Conservation (phyloP, 2,113 vertebrate genomes). For the Phrynosoma platyrhinos region DNA sequence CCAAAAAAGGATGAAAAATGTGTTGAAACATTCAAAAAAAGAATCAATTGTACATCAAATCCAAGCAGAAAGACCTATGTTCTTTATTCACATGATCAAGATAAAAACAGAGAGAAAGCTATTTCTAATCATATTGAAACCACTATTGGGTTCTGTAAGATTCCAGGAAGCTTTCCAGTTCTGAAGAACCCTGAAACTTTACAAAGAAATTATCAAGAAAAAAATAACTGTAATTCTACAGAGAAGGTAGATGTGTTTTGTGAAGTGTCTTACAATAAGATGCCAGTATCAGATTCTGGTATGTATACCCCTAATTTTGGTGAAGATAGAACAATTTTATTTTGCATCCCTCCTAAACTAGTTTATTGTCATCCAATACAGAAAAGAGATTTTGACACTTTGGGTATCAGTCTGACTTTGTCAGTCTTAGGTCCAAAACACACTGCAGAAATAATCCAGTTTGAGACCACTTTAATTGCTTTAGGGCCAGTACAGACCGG, state of each 20-base stretch:
- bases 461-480: too few species aligned
- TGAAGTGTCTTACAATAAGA: constrained; percentile 29
- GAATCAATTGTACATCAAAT: constrained; percentile 23
- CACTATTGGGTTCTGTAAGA: constrained; percentile 26
- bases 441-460: too few species aligned
- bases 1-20: constrained; percentile 1
- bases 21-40: constrained; percentile 22
- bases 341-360: neutral
- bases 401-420: neutral
- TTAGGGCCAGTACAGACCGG: too few species aligned
- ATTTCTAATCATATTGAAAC: constrained; percentile 21
- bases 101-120: constrained; percentile 20
- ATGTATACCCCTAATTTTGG: constrained; percentile 40
- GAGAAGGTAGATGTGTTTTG: constrained; percentile 6
- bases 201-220: neutral
- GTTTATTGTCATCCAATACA: neutral
- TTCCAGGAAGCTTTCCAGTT: neutral
- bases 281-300: constrained; percentile 59
- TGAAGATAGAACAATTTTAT: neutral
- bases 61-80: constrained; percentile 3
- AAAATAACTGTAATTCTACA: constrained; percentile 7
- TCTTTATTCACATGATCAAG: constrained; percentile 22
- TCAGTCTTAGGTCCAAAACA: too few species aligned
- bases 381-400: neutral
- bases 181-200: constrained; percentile 30